Evolutionary conservation across 2,797 vertebrate genomes (phyloP), one percentile per base, ranked within the genome.

Genomic region (Takifugu rubripes): DNA sequence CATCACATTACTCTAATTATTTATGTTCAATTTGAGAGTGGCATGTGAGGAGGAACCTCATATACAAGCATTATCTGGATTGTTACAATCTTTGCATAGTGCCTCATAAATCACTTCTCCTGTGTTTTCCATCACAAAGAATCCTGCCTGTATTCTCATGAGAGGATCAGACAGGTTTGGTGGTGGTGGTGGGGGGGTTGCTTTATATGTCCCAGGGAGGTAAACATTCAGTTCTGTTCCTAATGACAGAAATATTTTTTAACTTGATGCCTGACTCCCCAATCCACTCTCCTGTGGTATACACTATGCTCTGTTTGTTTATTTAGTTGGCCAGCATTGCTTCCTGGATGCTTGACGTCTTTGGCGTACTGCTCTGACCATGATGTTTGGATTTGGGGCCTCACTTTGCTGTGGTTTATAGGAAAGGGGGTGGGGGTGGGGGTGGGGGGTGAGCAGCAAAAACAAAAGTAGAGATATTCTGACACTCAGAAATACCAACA

Each of bases 1-100:
- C 61, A 68, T 84, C 51, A 78, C 76, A 77, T 78, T 72, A 78
- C 68, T 72, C 71, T 81, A 87, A 87, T 86, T 79, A 81, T 79
- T 79, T 87, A 82, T 66, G 72, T 72, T 51, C 54, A 12, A 14
- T 12, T 3, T 12, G 36, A 40, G 36, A 21, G 36, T 12, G 12
- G 3, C 36, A 40, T 1, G 26, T 5, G n/a, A 48, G 51, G 55
- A 46, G 26, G 52, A 46, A 47, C 56, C 47, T 2, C 5, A 50
- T 62, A 63, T 63, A 25, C 27, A 64, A 58, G 59, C 47, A 56
- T n/a, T 72, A 49, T 81, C 72, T 74, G 68, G 72, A 60, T 71
- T 61, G 33, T 62, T 64, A 68, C 65, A 63, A 64, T 74, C 62
- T 73, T 68, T 59, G 62, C 64, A 78, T 78, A 79, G 80, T 64